Conservation (phyloP, 2,113 vertebrate genomes). For the Equus quagga region DNA sequence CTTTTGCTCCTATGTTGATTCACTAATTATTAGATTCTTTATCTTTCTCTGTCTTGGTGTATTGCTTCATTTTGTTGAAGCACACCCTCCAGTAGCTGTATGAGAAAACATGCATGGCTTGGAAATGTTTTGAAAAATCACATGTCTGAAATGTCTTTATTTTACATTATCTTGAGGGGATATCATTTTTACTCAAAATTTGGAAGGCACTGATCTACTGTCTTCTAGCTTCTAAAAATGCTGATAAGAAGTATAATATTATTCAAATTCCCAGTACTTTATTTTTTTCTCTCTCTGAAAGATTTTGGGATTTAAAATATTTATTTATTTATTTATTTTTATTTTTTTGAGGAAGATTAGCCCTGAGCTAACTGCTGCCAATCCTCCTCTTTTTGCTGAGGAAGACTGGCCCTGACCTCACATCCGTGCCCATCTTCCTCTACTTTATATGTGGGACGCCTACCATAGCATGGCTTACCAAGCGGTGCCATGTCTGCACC, state of each 20-base stretch:
- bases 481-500: no score
- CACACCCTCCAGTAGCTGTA: not conserved
- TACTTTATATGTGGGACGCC: no score
- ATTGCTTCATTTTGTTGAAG: not conserved
- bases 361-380: no score
- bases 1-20: not conserved
- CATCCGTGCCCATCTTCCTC: no score
- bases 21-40: not conserved
- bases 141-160: not conserved
- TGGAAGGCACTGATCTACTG: not conserved
- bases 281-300: not conserved
- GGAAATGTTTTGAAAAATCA: not conserved
- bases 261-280: not conserved
- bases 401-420: no score
- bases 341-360: no score
- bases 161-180: not conserved
- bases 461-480: no score
- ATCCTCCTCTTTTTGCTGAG: no score
- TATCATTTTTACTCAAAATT: not conserved
- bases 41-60: not conserved
- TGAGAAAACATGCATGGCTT: not conserved
- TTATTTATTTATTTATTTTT: no score
- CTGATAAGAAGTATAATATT: not conserved
- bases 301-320: not conserved
- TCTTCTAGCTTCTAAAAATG: not conserved